Evolutionary conservation across 2,888 invertebrate genomes (phyloP).

Genomic region (Dioctria rufipes): DNA sequence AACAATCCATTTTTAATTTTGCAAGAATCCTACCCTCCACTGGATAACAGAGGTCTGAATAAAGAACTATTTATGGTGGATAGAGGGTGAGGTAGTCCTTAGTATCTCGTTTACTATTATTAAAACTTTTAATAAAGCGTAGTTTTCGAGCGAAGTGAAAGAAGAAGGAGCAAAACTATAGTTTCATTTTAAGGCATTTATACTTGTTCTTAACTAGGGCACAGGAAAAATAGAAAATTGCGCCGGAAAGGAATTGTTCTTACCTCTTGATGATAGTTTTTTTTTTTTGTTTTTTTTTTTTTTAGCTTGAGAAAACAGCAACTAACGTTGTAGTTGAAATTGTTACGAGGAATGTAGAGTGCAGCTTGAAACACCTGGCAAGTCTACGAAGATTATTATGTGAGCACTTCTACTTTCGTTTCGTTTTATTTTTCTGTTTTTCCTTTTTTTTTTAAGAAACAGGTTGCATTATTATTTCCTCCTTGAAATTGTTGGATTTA

Average conservation of each 20-base stretch:
- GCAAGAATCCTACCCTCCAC: constrained; percentile 9
- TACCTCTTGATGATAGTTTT: constrained; percentile 44
- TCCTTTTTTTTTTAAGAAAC: not conserved
- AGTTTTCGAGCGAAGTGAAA: not conserved
- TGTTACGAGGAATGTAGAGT: constrained; percentile 39
- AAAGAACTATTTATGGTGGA: constrained; percentile 20
- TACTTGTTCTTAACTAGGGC: constrained; percentile 47
- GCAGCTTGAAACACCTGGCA: constrained; percentile 35
- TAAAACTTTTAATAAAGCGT: constrained; percentile 27
- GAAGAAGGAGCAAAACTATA: constrained; percentile 11
- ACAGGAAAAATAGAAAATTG: constrained; percentile 37
- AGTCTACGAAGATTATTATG: constrained; percentile 24
- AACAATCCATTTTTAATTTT: constrained; percentile 28
- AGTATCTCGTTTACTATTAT: constrained; percentile 21
- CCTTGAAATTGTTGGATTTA: constrained; percentile 18
- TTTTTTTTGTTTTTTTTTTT: constrained; percentile 17
- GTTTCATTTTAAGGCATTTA: constrained; percentile 17
- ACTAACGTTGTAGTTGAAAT: constrained; percentile 34
- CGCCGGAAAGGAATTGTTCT: constrained; percentile 47
- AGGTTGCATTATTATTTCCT: constrained; percentile 27
- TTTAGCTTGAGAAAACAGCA: constrained; percentile 41
- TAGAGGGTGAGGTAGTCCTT: not conserved
- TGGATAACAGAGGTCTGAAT: constrained; percentile 4
- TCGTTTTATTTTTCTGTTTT: not conserved
- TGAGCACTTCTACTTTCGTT: constrained; percentile 18